Conservation (phyloP, 2,113 vertebrate genomes). For the Oophaga pumilio region DNA sequence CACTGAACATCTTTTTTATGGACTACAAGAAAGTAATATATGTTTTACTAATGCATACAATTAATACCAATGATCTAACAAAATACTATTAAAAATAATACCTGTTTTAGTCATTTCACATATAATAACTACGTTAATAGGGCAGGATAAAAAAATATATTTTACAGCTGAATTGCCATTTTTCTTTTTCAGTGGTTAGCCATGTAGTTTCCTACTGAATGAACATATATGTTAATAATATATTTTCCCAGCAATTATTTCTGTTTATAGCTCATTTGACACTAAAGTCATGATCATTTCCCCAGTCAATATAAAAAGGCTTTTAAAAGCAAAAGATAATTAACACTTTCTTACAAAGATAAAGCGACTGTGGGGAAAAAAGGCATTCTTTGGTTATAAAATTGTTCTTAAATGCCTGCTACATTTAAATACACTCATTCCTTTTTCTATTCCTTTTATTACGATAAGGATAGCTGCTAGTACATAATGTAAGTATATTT, state of each 20-base stretch:
- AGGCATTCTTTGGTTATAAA: not conserved
- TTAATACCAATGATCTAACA: not conserved
- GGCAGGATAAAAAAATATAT: not conserved
- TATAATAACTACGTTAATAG: not conserved
- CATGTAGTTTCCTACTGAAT: not conserved
- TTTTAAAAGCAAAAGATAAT: conserved; percentile 11
- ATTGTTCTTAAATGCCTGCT: not conserved
- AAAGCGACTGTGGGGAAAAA: not conserved
- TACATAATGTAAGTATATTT: too few relatives aligned
- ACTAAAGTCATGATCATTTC: conserved; percentile 25
- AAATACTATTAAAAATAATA: not conserved
- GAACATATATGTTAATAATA: conserved; percentile 2
- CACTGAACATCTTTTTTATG: not conserved
- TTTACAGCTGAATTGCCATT: not conserved
- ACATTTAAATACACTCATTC: not conserved
- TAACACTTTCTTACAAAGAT: not conserved
- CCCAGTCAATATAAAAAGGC: not conserved
- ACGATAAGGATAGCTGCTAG: too few relatives aligned
- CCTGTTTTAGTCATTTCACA: not conserved
- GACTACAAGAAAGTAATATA: not conserved
- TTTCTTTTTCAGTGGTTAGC: not conserved
- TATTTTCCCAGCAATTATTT: conserved; percentile 22
- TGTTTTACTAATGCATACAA: not conserved
- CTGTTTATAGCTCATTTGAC: conserved; percentile 28
- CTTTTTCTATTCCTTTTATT: too few relatives aligned